Evolutionary conservation across 2,888 invertebrate species (phyloP).

Genomic region (Agrypnus murinus): DNA sequence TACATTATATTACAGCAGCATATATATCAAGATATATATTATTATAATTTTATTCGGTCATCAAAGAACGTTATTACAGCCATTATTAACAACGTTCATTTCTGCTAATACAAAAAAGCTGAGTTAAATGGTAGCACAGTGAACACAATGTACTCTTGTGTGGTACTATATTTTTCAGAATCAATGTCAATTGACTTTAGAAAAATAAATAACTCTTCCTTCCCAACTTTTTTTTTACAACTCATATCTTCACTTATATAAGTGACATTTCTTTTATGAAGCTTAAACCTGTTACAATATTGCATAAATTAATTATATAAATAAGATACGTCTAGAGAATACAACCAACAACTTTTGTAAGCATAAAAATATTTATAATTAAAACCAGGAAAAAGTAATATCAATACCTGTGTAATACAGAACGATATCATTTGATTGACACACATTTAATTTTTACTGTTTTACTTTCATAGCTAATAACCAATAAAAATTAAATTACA

Average conservation of each 20-base stretch:
- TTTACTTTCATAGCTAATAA: too few species aligned
- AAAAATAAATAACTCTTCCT: not conserved
- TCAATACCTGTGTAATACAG: too few species aligned
- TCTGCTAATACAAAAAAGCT: constrained; percentile 44
- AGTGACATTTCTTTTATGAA: too few species aligned
- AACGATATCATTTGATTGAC: too few species aligned
- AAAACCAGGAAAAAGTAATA: too few species aligned
- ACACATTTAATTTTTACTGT: too few species aligned
- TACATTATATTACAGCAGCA: constrained; percentile 48
- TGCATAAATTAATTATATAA: too few species aligned
- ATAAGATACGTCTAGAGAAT: too few species aligned
- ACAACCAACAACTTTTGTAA: too few species aligned
- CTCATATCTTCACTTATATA: not conserved
- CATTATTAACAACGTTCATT: constrained; percentile 24
- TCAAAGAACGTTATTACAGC: constrained; percentile 24
- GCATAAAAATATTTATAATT: too few species aligned
- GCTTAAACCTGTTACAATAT: too few species aligned
- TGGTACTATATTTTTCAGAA: constrained; percentile 33
- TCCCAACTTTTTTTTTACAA: constrained; percentile 11
- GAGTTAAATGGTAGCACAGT: constrained; percentile 46
- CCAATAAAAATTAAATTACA: too few species aligned
- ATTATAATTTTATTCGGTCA: constrained; percentile 12
- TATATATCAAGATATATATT: constrained; percentile 33
- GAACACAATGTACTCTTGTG: constrained; percentile 43
- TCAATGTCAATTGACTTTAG: not conserved